Evolutionary conservation across 2,113 vertebrate genomes (phyloP).

Genomic region (Trinectes maculatus): DNA sequence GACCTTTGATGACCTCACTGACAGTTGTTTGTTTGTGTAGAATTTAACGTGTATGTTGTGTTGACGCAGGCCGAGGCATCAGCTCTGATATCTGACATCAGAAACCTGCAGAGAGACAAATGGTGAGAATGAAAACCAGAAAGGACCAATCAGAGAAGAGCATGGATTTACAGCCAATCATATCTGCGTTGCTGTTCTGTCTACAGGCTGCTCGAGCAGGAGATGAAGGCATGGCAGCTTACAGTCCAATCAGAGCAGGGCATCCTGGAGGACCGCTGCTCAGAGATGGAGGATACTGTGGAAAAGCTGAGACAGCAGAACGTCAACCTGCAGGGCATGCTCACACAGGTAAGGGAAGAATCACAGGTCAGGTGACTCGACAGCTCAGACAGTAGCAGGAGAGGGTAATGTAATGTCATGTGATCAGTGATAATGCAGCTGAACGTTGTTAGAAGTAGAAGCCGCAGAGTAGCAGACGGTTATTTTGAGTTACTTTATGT

Average conservation of each 20-base stretch:
- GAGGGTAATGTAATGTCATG: too few relatives aligned
- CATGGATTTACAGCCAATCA: neutral
- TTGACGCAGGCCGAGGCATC: constrained; percentile 33
- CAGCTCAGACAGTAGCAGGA: too few relatives aligned
- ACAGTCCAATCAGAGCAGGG: constrained; percentile 80
- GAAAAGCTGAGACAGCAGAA: constrained; percentile 78
- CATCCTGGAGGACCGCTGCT: constrained; percentile 80
- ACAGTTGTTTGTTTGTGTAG: neutral
- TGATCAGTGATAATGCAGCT: too few relatives aligned
- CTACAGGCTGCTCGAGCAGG: constrained; percentile 83
- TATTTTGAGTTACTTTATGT: too few relatives aligned
- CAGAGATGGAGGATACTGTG: constrained; percentile 83
- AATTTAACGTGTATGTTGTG: neutral
- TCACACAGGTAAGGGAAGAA: constrained; percentile 76
- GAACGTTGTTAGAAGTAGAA: too few relatives aligned
- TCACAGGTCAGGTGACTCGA: neutral
- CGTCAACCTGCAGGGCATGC: constrained; percentile 71
- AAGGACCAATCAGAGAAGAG: neutral
- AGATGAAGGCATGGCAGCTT: constrained; percentile 79
- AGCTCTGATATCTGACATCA: constrained; percentile 61
- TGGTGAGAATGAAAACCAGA: constrained; percentile 53
- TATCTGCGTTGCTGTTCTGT: neutral
- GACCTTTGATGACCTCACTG: constrained; percentile 11
- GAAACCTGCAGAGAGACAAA: constrained; percentile 78
- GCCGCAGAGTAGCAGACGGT: too few relatives aligned